Conservation (phyloP, 2,888 invertebrate genomes). For the Rotaria sp. region DNA sequence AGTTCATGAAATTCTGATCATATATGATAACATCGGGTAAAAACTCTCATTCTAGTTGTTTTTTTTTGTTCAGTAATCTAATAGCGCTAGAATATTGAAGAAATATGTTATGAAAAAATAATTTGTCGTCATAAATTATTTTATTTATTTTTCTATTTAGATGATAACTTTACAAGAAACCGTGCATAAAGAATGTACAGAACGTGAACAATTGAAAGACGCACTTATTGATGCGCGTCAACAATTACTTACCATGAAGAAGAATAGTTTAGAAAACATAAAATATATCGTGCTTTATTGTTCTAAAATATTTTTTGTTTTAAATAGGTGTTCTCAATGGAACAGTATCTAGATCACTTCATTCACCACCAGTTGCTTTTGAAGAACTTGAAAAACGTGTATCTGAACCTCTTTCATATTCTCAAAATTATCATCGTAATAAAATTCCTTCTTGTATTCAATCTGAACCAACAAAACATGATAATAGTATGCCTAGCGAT, state of each 20-base stretch:
- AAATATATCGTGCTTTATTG: background rate
- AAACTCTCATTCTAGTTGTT: no score
- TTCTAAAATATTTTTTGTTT: background rate
- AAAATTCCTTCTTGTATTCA: background rate
- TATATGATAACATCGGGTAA: no score
- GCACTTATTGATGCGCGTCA: conserved; percentile 29
- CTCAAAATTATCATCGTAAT: background rate
- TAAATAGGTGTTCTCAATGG: background rate
- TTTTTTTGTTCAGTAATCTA: no score
- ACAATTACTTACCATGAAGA: conserved; percentile 32
- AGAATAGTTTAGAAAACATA: background rate
- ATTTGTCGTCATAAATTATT: no score
- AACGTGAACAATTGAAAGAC: conserved; percentile 38
- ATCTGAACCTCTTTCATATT: background rate
- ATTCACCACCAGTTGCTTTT: background rate
- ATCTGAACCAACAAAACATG: background rate
- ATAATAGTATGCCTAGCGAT: background rate
- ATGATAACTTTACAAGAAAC: conserved; percentile 36
- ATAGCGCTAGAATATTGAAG: no score
- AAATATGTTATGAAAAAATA: no score
- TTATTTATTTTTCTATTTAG: background rate
- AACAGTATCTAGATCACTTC: background rate
- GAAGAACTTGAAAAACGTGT: conserved; percentile 25
- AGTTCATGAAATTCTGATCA: no score
- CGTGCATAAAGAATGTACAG: conserved; percentile 37